A percentile compares a stretch with the other conserved stretches of the same genome.
Conservation (phyloP, 2,113 vertebrate genomes). For the Corythoichthys haematopterus region DNA sequence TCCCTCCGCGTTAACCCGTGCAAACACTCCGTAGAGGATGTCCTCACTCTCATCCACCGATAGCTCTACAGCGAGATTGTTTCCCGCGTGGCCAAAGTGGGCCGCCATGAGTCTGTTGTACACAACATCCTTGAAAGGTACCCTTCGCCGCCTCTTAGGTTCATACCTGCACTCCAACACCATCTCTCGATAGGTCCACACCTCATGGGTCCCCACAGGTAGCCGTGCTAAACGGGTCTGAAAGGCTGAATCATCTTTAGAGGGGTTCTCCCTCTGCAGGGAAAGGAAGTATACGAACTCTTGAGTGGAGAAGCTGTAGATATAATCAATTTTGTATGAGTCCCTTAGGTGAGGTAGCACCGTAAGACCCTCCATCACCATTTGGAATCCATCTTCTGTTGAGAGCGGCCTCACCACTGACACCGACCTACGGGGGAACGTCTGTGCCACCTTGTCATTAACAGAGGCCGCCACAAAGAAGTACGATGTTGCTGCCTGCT, state of each 20-base stretch:
- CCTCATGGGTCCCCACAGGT: slow-evolving; percentile 61
- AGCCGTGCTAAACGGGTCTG: slow-evolving; percentile 82
- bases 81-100: slow-evolving; percentile 68
- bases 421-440: slow-evolving; percentile 79
- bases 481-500: slow-evolving; percentile 46
- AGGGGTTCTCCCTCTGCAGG: slow-evolving; percentile 72
- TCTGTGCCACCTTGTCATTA: slow-evolving; percentile 58
- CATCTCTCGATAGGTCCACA: slow-evolving; percentile 83
- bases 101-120: slow-evolving; percentile 86
- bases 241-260: slow-evolving; percentile 21
- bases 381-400: slow-evolving; percentile 77
- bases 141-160: slow-evolving; percentile 69
- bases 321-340: slow-evolving; percentile 80
- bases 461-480: slow-evolving; percentile 84
- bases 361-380: slow-evolving; percentile 65
- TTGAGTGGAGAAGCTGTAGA: slow-evolving; percentile 77
- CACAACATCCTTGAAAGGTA: slow-evolving; percentile 36
- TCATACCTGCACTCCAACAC: slow-evolving; percentile 80
- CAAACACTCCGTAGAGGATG: slow-evolving; percentile 85
- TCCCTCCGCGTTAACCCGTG: slow-evolving; percentile 47
- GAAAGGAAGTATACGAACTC: slow-evolving; percentile 84
- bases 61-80: slow-evolving; percentile 72
- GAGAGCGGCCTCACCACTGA: slow-evolving; percentile 79
- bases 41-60: slow-evolving; percentile 55
- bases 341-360: slow-evolving; percentile 74